Evolutionary conservation across 1,140 invertebrate species (phyloP).

Genomic region (Listronotus oregonensis): DNA sequence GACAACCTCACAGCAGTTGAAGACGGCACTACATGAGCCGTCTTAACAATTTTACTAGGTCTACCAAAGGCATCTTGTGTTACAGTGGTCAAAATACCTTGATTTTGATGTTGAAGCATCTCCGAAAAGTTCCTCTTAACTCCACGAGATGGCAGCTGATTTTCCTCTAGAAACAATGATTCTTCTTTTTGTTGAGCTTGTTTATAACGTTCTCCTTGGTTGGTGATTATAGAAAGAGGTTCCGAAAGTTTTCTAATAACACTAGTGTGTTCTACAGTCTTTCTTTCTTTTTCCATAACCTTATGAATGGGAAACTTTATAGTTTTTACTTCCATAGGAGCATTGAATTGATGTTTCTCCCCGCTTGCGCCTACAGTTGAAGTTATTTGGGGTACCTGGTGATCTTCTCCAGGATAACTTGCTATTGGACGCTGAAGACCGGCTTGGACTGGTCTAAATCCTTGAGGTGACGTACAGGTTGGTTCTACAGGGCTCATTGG

Average conservation of each 20-base stretch:
- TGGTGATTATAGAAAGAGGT: slow-evolving; percentile 53
- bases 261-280: slow-evolving; percentile 28
- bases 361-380: slow-evolving; percentile 36
- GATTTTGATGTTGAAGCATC: slow-evolving; percentile 24
- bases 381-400: slow-evolving; percentile 47
- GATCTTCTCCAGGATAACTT: slow-evolving; percentile 33
- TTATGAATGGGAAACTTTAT: slow-evolving; percentile 49
- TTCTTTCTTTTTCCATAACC: slow-evolving; percentile 29
- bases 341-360: slow-evolving; percentile 14
- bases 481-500: slow-evolving; percentile 46
- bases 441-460: slow-evolving; percentile 44
- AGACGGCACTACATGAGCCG: slow-evolving; percentile 13
- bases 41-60: slow-evolving; percentile 29
- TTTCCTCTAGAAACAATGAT: slow-evolving; percentile 47
- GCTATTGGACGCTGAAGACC: slow-evolving; percentile 27
- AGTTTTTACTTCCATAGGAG: slow-evolving; percentile 43
- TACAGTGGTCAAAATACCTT: slow-evolving; percentile 28
- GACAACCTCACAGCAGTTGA: not conserved
- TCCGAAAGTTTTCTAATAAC: slow-evolving; percentile 44
- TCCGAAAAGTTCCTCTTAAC: slow-evolving; percentile 41
- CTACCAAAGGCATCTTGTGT: slow-evolving; percentile 9
- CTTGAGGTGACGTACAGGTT: slow-evolving; percentile 34
- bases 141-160: slow-evolving; percentile 37
- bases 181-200: slow-evolving; percentile 50
- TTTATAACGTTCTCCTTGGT: slow-evolving; percentile 49